Base-by-base conservation (phyloP, 2,888 invertebrate genomes). In the Ophioninae sp. region DNA sequence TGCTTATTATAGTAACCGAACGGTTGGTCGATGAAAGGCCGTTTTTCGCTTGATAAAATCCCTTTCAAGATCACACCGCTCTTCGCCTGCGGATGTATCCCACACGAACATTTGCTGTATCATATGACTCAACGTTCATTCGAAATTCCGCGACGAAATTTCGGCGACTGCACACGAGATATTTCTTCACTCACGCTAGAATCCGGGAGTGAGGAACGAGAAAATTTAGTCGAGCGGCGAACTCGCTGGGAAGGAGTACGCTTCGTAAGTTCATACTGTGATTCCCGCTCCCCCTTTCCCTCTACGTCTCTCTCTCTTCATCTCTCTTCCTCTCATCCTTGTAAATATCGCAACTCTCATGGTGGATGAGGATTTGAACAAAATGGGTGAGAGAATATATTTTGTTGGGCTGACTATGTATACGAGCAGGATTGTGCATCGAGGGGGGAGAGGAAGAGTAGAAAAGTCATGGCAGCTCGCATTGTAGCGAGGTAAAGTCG, bases 131-230 rank as follows among this genome's bases (percentile, higher is more conserved):
- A 59, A 67, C 51, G 67, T 78, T 77, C 72, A 59, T 58, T 73
- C 67, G 63, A 73, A 75, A 81, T 84, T 84, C 79, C 58, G 17
- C 30, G 44, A 61, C 37, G 63, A 76, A 84, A 76, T 79, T 81
- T 81, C 72, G 65, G 74, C 76, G 61, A 68, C 63, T 79, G 79
- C 79, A 83, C 80, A 71, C 81, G 81, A 84, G 84, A 84, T 84
- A 81, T 84, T 84, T 82, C 79, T 72, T 67, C 58, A 58, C 72
- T 79, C 76, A 51, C 51, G 51, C 69, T 81, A 41, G 73, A 23
- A 76, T 68, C 65, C n/a, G 65, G 59, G 79, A 56, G 59, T 17
- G 72, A 61, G 73, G n/a, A 67, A 79, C 20, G 65, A 79, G 83
- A 75, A 84, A 81, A 81, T 84, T 61, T 79, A 72, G 72, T 51